Evolutionary conservation across 1,140 invertebrate genomes (phyloP).

Genomic region (Doryteuthis pealeii): DNA sequence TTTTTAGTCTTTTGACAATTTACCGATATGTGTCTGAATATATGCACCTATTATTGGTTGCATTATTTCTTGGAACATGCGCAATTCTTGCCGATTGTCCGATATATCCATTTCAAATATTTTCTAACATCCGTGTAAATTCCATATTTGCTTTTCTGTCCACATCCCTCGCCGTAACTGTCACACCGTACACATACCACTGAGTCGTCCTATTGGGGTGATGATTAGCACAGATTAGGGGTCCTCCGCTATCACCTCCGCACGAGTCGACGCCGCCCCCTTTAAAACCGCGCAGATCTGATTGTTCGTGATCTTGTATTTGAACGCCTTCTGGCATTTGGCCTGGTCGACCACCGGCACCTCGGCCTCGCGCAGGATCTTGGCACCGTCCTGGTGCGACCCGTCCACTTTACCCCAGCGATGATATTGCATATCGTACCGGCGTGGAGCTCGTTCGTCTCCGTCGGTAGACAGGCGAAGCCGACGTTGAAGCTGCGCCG

Average conservation of each 20-base stretch:
- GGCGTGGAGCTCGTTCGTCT: slow-evolving; percentile 31
- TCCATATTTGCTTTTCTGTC: slow-evolving; percentile 84
- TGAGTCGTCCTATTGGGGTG: slow-evolving; percentile 48
- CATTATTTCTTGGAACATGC: neutral
- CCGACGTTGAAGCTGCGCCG: slow-evolving; percentile 71
- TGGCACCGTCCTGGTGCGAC: slow-evolving; percentile 73
- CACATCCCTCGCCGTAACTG: slow-evolving; percentile 95
- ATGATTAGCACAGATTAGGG: slow-evolving; percentile 69
- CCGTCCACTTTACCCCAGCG: slow-evolving; percentile 75
- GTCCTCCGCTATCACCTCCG: slow-evolving; percentile 71
- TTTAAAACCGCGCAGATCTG: slow-evolving; percentile 68
- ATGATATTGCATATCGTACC: slow-evolving; percentile 64
- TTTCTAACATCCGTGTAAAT: slow-evolving; percentile 87
- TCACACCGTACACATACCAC: slow-evolving; percentile 86
- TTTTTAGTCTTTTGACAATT: no score
- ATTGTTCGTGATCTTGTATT: slow-evolving; percentile 72
- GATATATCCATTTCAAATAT: slow-evolving; percentile 82
- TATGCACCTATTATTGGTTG: neutral
- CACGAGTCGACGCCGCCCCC: slow-evolving; percentile 65
- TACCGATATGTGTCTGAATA: neutral
- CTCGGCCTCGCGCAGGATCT: slow-evolving; percentile 81
- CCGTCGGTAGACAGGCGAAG: slow-evolving; percentile 84
- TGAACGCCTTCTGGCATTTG: slow-evolving; percentile 64
- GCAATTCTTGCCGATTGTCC: slow-evolving; percentile 46
- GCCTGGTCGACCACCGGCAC: slow-evolving; percentile 88